Conservation (phyloP, 2,888 invertebrate species). For the Eurytoma californica region DNA sequence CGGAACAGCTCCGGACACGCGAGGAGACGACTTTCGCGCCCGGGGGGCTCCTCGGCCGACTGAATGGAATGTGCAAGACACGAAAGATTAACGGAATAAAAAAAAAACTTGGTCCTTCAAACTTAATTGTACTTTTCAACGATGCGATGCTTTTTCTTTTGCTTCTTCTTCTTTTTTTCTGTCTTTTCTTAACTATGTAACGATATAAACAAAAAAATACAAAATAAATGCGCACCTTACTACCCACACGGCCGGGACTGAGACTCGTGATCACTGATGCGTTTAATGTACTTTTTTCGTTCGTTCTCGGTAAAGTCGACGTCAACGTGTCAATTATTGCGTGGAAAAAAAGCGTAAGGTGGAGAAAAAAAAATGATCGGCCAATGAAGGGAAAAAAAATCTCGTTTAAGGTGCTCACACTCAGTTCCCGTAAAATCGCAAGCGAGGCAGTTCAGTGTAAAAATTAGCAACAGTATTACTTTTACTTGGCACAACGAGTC, state of each 20-base stretch:
- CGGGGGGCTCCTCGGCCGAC: constrained; percentile 14
- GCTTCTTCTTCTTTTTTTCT: constrained; percentile 18
- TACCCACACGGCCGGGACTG: constrained; percentile 23
- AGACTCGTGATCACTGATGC: constrained; percentile 29
- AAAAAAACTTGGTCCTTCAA: constrained; percentile 41
- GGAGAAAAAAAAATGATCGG: neutral
- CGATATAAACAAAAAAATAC: neutral
- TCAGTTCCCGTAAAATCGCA: constrained; percentile 33
- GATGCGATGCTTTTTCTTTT: constrained; percentile 32
- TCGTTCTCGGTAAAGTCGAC: constrained; percentile 34
- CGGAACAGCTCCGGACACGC: too few relatives aligned
- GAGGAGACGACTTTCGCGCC: neutral
- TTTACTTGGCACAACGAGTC: constrained; percentile 55
- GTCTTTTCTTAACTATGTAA: neutral
- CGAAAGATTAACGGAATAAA: constrained; percentile 9
- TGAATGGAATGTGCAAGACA: constrained; percentile 31
- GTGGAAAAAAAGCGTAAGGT: constrained; percentile 2
- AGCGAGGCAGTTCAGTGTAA: constrained; percentile 30
- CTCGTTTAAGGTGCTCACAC: constrained; percentile 27
- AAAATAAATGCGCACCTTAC: neutral
- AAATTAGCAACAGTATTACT: constrained; percentile 57
- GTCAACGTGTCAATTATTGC: constrained; percentile 54
- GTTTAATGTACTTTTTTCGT: constrained; percentile 15
- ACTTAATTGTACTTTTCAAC: constrained; percentile 30
- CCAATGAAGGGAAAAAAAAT: constrained; percentile 11